Percentiles rank a stretch among this genome's conserved stretches.
These are phyloP conservation scores for Pollenia amentaria DNA, from an alignment of 2,888 invertebrate species.

Conservation along the genomic window DNA sequence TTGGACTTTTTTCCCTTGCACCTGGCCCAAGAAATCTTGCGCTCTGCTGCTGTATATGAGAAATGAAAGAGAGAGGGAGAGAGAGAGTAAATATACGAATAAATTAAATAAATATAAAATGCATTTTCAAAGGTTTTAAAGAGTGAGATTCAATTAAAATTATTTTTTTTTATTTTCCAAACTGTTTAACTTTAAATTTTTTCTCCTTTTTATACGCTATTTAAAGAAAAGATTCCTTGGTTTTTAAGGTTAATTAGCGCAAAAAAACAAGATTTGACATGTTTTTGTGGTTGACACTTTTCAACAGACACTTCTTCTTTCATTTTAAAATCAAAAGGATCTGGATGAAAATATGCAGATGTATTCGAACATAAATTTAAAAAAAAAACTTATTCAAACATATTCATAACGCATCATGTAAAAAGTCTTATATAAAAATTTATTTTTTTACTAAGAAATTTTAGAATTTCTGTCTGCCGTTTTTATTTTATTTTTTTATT, in stretches of 20 bases:
- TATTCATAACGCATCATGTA: neutral
- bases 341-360: constrained; percentile 9
- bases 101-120: constrained; percentile 4
- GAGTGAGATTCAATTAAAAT: neutral
- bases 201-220: neutral
- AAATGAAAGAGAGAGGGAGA: constrained; percentile 10
- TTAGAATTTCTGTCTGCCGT: constrained; percentile 48
- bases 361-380: neutral
- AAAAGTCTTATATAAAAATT: neutral
- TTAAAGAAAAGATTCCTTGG: neutral
- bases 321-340: constrained; percentile 66
- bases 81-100: neutral
- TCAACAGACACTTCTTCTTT: constrained; percentile 57
- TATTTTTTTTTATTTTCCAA: neutral
- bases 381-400: constrained; percentile 4
- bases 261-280: constrained; percentile 67
- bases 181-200: neutral
- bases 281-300: constrained; percentile 70
- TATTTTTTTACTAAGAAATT: neutral
- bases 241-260: constrained; percentile 72
- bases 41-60: constrained; percentile 84
- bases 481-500: constrained; percentile 22
- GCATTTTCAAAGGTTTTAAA: neutral
- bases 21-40: constrained; percentile 85
- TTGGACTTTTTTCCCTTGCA: constrained; percentile 85